A percentile compares a stretch with the other conserved stretches of the same genome.
Evolutionary conservation across 35 echinoderm and acorn worm species (phyloP).

Genomic region (Apostichopus japonicus): DNA sequence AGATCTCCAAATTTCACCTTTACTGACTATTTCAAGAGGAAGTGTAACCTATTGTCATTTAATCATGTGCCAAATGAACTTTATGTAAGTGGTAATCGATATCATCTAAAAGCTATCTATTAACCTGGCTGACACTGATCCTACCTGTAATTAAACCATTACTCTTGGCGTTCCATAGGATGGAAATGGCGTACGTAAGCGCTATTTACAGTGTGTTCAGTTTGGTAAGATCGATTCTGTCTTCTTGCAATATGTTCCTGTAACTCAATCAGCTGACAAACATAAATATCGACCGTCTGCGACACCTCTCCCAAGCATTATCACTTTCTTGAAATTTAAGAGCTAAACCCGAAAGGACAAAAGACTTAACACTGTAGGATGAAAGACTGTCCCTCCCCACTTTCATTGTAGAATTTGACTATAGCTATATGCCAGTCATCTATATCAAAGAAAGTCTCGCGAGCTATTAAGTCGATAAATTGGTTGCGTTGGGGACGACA

Average conservation of each 20-base stretch:
- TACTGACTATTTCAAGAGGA: too few relatives aligned
- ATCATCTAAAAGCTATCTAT: not conserved
- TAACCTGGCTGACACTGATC: not conserved
- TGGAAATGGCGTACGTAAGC: not conserved
- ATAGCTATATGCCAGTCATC: too few relatives aligned
- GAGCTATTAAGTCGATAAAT: too few relatives aligned
- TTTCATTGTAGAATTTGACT: too few relatives aligned
- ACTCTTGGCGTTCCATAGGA: not conserved
- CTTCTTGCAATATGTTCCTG: not conserved
- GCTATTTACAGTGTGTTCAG: not conserved
- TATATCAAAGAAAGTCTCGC: too few relatives aligned
- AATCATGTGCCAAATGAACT: too few relatives aligned
- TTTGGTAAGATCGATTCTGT: not conserved
- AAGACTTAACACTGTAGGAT: not conserved
- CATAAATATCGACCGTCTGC: not conserved
- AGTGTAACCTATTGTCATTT: too few relatives aligned
- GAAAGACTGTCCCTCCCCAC: too few relatives aligned
- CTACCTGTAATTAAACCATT: not conserved
- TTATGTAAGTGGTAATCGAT: too few relatives aligned
- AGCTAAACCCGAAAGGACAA: not conserved
- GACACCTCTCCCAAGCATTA: not conserved
- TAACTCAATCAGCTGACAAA: not conserved
- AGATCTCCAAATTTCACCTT: too few relatives aligned
- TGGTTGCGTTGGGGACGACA: too few relatives aligned
- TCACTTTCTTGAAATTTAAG: not conserved